Conservation (phyloP, 2,113 vertebrate genomes). For the Lagopus muta region DNA sequence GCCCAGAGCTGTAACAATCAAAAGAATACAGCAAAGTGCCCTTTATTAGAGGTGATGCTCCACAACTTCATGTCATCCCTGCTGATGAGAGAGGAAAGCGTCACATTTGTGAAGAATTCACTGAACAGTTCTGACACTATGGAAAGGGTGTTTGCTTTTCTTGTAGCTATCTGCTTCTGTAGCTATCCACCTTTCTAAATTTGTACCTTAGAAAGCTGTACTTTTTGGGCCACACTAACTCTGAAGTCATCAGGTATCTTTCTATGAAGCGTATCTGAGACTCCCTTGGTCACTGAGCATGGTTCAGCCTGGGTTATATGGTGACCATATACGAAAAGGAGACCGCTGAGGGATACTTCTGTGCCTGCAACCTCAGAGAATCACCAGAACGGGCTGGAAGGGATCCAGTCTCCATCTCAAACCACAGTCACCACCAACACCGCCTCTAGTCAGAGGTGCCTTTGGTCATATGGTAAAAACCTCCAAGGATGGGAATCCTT, state of each 20-base stretch:
- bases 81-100: background rate
- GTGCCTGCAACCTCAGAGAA: background rate
- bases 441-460: background rate
- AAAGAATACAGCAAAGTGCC: background rate
- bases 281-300: background rate
- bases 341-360: background rate
- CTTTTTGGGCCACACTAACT: background rate
- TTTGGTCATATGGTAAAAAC: background rate
- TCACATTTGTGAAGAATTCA: background rate
- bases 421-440: background rate
- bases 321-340: background rate
- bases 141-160: background rate
- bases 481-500: background rate
- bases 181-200: background rate
- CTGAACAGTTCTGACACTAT: background rate
- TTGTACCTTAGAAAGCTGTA: background rate
- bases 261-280: background rate
- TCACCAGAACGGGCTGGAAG: background rate
- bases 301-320: background rate
- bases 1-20: background rate
- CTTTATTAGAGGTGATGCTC: background rate
- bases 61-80: background rate
- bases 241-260: background rate
- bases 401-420: background rate
- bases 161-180: background rate